Evolutionary conservation across 2,113 vertebrate genomes (phyloP), one percentile per base, ranked within the genome.

Genomic region (Pantherophis guttatus): DNA sequence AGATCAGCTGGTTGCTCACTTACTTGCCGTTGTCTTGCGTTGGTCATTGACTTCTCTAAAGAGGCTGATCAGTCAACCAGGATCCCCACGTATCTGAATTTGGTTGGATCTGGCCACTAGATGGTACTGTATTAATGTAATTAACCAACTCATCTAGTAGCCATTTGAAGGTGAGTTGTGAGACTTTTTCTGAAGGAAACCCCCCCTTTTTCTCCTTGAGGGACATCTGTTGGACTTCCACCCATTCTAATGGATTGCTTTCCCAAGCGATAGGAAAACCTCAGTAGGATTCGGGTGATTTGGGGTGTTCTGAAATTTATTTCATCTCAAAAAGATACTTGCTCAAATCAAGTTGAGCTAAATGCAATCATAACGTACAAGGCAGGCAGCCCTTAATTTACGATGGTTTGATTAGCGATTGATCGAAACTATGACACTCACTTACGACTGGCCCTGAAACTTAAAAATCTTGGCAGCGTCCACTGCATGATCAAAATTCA

Each of bases 101-200:
- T 59, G 13, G 59, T 90, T 94, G 86, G 48, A 0, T 4, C 5
- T 92, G 29, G 44, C 97, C 97, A 97, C 97, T 97, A 97, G 97
- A 93, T 97, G 97, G 96, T 90, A 95, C 92, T 95, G 2, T 12
- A 90, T 86, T 89, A 93, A 93, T 95, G 93, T n/a, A 70, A 54
- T 93, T 95, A 88, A 93, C 90, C 87, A 85, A 39, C 23, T 19
- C 48, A 29, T 53, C 29, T 26, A 26, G 48, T 90, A 85, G 54
- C 39, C 26, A 1, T 44, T 85, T 26, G 86, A 94, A 92, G 86
- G 89, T 2, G 6, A 8, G 86, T 50, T 26, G 1, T 13, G 3
- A 86, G 48, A n/a, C 17, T 17, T 0, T 57, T 75, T 75, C 24
- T 54, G 75, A 24, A 89, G 0, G 0, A 55, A 62, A 48, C 58